These are phyloP conservation scores for Lithobates sylvaticus DNA, from an alignment of 2,797 vertebrate genomes.

Conservation along the genomic window DNA sequence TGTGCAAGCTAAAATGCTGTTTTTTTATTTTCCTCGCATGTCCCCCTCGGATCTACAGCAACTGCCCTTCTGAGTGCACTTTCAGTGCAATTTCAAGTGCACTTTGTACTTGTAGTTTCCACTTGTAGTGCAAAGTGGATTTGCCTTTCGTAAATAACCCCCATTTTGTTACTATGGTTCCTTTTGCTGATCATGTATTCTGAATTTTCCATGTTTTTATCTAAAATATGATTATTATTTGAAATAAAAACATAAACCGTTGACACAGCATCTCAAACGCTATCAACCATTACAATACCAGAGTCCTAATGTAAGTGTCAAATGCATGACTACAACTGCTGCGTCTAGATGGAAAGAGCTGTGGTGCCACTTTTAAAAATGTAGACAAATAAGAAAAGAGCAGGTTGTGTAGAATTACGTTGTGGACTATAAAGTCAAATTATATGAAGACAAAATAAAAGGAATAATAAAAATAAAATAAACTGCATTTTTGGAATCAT, in stretches of 20 bases:
- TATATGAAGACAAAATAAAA: neutral
- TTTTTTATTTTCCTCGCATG: too few relatives aligned
- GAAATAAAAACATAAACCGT: constrained; percentile 20
- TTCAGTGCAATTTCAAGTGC: too few relatives aligned
- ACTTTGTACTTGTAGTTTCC: too few relatives aligned
- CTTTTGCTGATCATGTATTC: too few relatives aligned
- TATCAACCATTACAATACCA: constrained; percentile 18
- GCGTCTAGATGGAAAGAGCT: neutral
- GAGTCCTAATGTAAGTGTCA: constrained; percentile 22
- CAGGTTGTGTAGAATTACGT: neutral
- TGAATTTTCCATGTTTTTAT: constrained; percentile 1
- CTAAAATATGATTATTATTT: constrained; percentile 31
- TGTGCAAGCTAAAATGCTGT: too few relatives aligned
- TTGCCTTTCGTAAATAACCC: too few relatives aligned
- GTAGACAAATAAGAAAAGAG: constrained; percentile 27
- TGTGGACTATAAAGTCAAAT: neutral
- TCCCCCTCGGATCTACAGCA: too few relatives aligned
- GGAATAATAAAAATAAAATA: too few relatives aligned
- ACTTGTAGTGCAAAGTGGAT: too few relatives aligned
- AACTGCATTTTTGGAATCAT: too few relatives aligned
- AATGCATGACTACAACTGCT: constrained; percentile 37
- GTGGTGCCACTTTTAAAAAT: neutral
- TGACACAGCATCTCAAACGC: neutral
- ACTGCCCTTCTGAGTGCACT: too few relatives aligned
- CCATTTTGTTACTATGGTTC: neutral